These are phyloP conservation scores for Diplodus puntazzo DNA, from an alignment of 2,797 vertebrate species.

Conservation along the genomic window DNA sequence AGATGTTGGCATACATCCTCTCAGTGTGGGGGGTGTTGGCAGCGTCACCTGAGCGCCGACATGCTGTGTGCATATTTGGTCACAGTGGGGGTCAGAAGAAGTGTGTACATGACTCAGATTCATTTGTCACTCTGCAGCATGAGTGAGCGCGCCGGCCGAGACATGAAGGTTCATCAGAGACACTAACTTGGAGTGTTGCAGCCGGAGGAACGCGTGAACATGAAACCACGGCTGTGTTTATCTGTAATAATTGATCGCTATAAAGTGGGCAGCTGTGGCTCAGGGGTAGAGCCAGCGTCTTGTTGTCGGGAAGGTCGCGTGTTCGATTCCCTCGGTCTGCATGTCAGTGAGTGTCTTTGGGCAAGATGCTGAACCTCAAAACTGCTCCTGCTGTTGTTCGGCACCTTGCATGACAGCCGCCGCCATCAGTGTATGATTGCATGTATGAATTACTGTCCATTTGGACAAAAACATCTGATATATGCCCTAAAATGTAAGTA, in stretches of 20 bases:
- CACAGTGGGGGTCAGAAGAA: constrained; percentile 52
- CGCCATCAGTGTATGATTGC: no score
- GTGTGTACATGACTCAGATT: constrained; percentile 56
- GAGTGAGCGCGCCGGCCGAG: constrained; percentile 30
- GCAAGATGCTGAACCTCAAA: no score
- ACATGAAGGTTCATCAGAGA: constrained; percentile 19
- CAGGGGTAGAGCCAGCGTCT: no score
- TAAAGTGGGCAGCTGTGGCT: no score
- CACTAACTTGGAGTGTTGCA: constrained; percentile 11
- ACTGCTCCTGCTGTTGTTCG: no score
- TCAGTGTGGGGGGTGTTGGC: constrained; percentile 44
- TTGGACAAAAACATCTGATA: no score
- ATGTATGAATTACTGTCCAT: no score
- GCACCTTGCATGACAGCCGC: no score
- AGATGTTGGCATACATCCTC: constrained; percentile 47
- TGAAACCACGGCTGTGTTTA: not conserved
- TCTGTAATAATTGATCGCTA: not conserved
- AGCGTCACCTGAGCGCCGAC: constrained; percentile 66
- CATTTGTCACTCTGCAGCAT: constrained; percentile 37
- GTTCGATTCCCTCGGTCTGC: no score
- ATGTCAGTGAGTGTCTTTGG: no score
- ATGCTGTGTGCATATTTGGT: constrained; percentile 64
- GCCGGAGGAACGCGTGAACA: not conserved
- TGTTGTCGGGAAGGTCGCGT: no score
- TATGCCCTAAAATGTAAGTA: no score